Base-by-base conservation (phyloP, 2,113 vertebrate species). In the Microcebus lehilahytsara region DNA sequence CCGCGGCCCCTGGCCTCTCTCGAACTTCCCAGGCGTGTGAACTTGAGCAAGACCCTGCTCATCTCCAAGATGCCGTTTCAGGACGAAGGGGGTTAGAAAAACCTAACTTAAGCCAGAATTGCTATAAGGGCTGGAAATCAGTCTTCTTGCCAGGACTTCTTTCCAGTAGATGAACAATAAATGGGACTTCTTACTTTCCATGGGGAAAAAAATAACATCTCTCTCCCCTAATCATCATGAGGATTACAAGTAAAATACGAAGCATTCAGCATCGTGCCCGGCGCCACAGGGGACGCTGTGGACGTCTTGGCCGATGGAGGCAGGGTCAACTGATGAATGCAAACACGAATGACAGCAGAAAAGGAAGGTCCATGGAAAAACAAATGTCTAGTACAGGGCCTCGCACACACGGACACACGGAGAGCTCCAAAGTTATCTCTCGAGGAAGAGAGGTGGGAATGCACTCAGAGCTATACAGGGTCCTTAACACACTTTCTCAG, bases 241-340 rank as follows among this genome's bases (percentile, higher is more conserved):
- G 32, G 69, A 51, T 9, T 10, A 34, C n/a, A 74, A 40, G 66
- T 10, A 30, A 81, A 91, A 49, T 0, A 34, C 0, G 9, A 89
- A 51, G 51, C 1, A 2, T 8, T 11, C 19, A 56, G 53, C 30
- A 14, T 0, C 0, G 5, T 40, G 80, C 30, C 89, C 25, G 0
- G 20, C 0, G 0, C 22, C 46, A 23, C 0, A 2, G 56, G 6
- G 3, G 34, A 66, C 1, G 2, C 37, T 4, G 17, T 78, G 34
- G 2, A 16, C 42, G 20, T 12, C 67, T 22, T 10, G 46, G 66
- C 6, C n/a, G 72, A 10, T 32, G 67, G 77, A 90, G 75, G 80
- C 67, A 60, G 37, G 75, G 37, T 40, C 19, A 5, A 23, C 8
- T 42, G 53, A 40, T 2, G 60, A 14, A 53, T 4, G 12, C 0